Conservation (phyloP, 2,113 vertebrate genomes). For the Psophia crepitans region DNA sequence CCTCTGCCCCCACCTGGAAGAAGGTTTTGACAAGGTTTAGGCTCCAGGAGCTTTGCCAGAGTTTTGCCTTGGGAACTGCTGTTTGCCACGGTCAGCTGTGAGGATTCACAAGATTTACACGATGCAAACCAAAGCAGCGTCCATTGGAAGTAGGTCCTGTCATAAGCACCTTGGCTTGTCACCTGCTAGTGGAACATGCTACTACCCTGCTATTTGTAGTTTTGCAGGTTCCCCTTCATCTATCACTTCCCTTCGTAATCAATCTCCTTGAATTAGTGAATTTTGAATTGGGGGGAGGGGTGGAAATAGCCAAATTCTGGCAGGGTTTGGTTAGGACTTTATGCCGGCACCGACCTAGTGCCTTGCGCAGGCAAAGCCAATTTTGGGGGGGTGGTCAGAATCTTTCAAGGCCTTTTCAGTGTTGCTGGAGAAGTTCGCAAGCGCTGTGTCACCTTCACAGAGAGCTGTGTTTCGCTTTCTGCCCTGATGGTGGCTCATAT, state of each 20-base stretch:
- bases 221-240: neutral
- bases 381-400: neutral
- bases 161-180: neutral
- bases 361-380: neutral
- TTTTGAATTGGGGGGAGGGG: neutral
- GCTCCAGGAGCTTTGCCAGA: neutral
- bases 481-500: neutral
- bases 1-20: neutral
- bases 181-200: neutral
- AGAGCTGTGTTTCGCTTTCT: neutral
- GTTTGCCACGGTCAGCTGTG: neutral
- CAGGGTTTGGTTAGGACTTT: neutral
- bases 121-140: neutral
- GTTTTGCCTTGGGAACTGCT: neutral
- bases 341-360: neutral
- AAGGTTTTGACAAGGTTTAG: neutral
- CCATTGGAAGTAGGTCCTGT: neutral
- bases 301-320: neutral
- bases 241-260: neutral
- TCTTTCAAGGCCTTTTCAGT: neutral
- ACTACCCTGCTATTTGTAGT: neutral
- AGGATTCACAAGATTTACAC: neutral
- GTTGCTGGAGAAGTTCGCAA: neutral
- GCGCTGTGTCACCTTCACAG: neutral
- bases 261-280: neutral